Conservation (phyloP, 2,888 invertebrate genomes). For the Cenopis cana region DNA sequence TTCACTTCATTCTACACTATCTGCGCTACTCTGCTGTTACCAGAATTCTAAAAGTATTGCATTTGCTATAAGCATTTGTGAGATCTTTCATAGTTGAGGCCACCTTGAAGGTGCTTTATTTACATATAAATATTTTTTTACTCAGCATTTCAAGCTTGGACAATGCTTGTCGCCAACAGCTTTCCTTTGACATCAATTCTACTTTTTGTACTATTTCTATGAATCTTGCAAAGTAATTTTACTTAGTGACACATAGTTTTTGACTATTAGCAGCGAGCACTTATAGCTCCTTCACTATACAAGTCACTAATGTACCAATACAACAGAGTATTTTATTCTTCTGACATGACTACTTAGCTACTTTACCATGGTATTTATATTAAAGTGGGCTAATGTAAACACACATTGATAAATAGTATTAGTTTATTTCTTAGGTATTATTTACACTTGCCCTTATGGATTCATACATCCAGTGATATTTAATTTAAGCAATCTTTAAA, state of each 20-base stretch:
- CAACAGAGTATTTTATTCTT: conserved; percentile 9
- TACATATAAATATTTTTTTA: conserved; percentile 8
- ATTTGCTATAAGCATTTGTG: conserved; percentile 27
- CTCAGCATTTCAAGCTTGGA: conserved; percentile 20
- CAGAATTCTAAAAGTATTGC: conserved; percentile 24
- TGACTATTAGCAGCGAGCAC: conserved; percentile 24
- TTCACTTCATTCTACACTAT: conserved; percentile 30
- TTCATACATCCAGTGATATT: conserved; percentile 69
- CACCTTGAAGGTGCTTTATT: conserved; percentile 6
- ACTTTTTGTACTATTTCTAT: conserved; percentile 47
- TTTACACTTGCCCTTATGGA: conserved; percentile 63
- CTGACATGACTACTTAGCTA: conserved; percentile 21
- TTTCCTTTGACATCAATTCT: conserved; percentile 39
- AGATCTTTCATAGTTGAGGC: neutral
- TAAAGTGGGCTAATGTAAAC: conserved; percentile 9
- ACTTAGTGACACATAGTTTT: conserved; percentile 31
- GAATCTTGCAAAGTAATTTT: conserved; percentile 43
- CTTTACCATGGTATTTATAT: conserved; percentile 13
- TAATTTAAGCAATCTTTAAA: conserved; percentile 58
- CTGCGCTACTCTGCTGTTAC: conserved; percentile 1
- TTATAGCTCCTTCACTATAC: conserved; percentile 21
- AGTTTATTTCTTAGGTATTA: conserved; percentile 49
- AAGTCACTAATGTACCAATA: conserved; percentile 7
- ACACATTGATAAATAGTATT: conserved; percentile 30
- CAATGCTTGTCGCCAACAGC: conserved; percentile 21